A percentile compares a stretch with the other conserved stretches of the same genome.
phyloP scores from a whole-genome alignment of 2,113 vertebrate genomes.

The Centropristis striata region DNA sequence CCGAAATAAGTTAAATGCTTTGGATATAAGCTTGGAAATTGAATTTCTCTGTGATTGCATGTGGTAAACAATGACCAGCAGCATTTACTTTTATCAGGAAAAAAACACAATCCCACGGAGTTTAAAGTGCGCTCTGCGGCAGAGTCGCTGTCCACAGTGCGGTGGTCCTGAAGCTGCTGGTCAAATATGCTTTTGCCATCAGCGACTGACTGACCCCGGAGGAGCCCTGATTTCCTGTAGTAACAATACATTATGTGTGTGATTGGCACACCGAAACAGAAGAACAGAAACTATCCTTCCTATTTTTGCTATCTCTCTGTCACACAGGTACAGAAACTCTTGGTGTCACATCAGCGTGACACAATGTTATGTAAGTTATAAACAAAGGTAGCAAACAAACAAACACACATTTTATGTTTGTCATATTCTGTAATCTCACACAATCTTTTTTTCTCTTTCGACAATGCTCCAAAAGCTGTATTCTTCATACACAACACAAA shows the following conservation, averaged over 20 bases:
- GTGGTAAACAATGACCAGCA: not conserved
- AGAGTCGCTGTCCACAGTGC: constrained; percentile 56
- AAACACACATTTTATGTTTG: not conserved
- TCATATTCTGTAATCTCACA: not conserved
- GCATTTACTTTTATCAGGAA: not conserved
- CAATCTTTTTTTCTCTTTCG: not conserved
- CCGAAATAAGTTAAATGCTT: constrained; percentile 43
- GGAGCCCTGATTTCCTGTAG: not conserved
- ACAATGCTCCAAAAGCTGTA: not conserved
- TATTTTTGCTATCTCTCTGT: not conserved
- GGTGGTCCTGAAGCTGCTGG: constrained; percentile 49
- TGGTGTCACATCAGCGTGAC: not conserved
- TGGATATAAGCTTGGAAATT: constrained; percentile 2
- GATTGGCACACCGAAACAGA: not conserved
- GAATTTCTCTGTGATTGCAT: not conserved
- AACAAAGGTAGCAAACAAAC: not conserved
- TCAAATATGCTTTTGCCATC: not conserved
- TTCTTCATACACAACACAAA: not conserved
- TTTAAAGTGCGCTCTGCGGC: constrained; percentile 23
- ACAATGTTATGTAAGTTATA: not conserved
- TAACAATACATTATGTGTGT: not conserved
- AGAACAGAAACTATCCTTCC: not conserved
- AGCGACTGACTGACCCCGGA: not conserved
- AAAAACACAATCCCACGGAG: not conserved
- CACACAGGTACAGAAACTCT: constrained; percentile 8